Percentiles rank a stretch among this genome's conserved stretches.
These are phyloP conservation scores for Trachelipus rathkii DNA, from an alignment of 1,140 invertebrate genomes.

Conservation along the genomic window DNA sequence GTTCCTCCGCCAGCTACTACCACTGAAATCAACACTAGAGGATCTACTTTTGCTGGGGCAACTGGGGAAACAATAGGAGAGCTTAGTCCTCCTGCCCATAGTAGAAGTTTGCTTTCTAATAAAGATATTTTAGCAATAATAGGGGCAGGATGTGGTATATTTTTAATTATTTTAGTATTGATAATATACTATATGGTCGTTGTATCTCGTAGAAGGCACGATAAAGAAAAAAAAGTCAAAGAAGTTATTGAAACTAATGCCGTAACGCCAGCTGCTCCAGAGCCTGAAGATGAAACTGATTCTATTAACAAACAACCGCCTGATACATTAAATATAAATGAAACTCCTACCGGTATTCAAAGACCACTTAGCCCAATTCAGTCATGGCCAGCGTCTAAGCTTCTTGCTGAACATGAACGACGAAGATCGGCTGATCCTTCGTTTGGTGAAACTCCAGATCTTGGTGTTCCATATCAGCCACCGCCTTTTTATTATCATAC, in stretches of 20 bases:
- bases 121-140: constrained; percentile 42
- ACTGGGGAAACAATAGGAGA: constrained; percentile 34
- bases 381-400: constrained; percentile 59
- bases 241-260: constrained; percentile 32
- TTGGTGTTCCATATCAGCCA: constrained; percentile 42
- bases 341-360: constrained; percentile 44
- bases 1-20: constrained; percentile 50
- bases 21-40: constrained; percentile 37
- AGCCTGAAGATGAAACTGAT: constrained; percentile 42
- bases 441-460: constrained; percentile 36
- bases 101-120: constrained; percentile 30
- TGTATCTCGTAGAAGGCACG: constrained; percentile 32
- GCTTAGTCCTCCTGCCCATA: constrained; percentile 35
- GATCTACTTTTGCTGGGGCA: constrained; percentile 38
- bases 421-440: constrained; percentile 43
- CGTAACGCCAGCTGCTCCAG: constrained; percentile 30
- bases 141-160: constrained; percentile 37
- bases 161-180: constrained; percentile 39
- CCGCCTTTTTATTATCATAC: constrained; percentile 45
- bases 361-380: constrained; percentile 56
- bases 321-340: constrained; percentile 31
- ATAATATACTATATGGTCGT: constrained; percentile 42
- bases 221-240: constrained; percentile 39
- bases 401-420: constrained; percentile 60
- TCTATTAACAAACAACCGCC: constrained; percentile 42